Percentiles rank a stretch among this genome's conserved stretches.
Conservation (phyloP, 2,797 vertebrate species). For the Trematomus bernacchii region DNA sequence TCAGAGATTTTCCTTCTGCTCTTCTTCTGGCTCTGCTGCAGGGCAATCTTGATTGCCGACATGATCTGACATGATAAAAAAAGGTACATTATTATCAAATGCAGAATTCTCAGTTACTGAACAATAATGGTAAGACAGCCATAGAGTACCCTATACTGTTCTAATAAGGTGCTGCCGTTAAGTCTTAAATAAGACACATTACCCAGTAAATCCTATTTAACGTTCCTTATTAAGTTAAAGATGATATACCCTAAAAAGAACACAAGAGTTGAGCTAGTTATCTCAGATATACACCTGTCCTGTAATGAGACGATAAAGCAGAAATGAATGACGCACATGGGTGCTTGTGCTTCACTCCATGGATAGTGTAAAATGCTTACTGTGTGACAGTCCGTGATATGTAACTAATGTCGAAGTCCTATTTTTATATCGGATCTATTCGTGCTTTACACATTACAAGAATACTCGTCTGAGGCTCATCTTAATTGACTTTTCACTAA, state of each 20-base stretch:
- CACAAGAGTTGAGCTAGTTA: neutral
- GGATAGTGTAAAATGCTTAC: too few relatives aligned
- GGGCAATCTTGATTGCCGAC: slow-evolving; percentile 77
- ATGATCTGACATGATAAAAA: slow-evolving; percentile 70
- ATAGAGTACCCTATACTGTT: neutral
- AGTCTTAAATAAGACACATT: neutral
- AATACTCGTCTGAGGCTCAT: neutral
- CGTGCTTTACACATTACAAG: neutral
- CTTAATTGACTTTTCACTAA: neutral
- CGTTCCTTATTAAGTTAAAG: neutral
- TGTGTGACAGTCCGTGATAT: neutral
- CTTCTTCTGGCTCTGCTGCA: slow-evolving; percentile 70
- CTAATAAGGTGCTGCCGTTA: neutral
- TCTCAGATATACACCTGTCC: neutral
- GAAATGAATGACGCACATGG: neutral
- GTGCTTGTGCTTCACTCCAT: neutral
- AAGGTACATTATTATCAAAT: neutral
- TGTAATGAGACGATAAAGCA: neutral
- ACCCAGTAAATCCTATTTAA: neutral
- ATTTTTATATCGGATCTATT: neutral
- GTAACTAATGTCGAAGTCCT: neutral
- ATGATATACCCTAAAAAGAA: neutral
- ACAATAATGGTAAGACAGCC: neutral
- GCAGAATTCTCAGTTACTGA: neutral
- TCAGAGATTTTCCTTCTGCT: slow-evolving; percentile 79